Conservation (phyloP, 2,888 invertebrate species). For the Ormyrus nitidulus region DNA sequence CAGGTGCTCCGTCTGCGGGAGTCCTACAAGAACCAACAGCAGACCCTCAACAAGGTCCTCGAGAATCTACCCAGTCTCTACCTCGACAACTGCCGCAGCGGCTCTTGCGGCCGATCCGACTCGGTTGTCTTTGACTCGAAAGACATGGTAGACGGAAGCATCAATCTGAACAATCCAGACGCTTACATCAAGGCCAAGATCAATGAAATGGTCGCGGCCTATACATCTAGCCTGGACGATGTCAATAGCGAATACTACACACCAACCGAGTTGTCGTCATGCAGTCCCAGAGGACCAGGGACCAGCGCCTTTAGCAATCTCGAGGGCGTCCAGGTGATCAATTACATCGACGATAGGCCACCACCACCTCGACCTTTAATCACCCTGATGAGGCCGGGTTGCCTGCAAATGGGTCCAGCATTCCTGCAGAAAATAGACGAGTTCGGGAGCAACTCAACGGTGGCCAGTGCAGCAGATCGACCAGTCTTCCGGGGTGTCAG, state of each 20-base stretch:
- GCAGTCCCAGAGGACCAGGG: conserved; percentile 68
- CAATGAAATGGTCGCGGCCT: conserved; percentile 79
- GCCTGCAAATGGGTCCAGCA: conserved; percentile 54
- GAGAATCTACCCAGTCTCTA: conserved; percentile 94
- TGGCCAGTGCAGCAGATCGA: conserved; percentile 60
- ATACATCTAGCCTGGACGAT: conserved; percentile 77
- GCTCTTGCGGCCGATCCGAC: conserved; percentile 85
- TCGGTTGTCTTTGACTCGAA: conserved; percentile 83
- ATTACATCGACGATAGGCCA: conserved; percentile 79
- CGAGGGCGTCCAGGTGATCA: conserved; percentile 81
- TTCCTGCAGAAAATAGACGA: conserved; percentile 64
- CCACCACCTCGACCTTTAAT: conserved; percentile 56
- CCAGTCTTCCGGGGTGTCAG: conserved; percentile 77
- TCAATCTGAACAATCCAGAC: conserved; percentile 77
- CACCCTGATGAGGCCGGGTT: conserved; percentile 43
- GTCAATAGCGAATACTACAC: conserved; percentile 85
- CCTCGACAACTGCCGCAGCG: conserved; percentile 94
- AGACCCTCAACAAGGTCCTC: conserved; percentile 93
- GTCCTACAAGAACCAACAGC: conserved; percentile 97
- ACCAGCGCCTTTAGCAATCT: conserved; percentile 66
- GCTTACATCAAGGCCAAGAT: conserved; percentile 83
- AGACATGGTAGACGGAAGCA: conserved; percentile 71
- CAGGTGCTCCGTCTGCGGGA: conserved; percentile 92
- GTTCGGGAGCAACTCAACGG: conserved; percentile 63
- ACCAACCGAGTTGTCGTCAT: conserved; percentile 84